Evolutionary conservation across 2,888 invertebrate species (phyloP).

Genomic region (Thera obeliscata): DNA sequence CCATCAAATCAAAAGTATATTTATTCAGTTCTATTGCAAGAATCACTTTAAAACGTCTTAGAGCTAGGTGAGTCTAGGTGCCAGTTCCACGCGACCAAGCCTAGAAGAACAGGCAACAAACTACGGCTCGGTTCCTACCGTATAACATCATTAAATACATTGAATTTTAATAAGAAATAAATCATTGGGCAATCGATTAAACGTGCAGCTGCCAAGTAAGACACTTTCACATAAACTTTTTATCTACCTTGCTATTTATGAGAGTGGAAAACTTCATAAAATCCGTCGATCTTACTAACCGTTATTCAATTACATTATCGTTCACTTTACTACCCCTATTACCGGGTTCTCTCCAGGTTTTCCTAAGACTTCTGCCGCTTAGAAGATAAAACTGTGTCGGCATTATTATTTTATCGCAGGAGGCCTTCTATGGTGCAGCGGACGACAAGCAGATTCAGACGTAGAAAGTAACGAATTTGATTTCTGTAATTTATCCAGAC

Average conservation of each 20-base stretch:
- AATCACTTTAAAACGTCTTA: no score
- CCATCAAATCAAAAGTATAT: no score
- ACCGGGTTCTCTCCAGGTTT: constrained; percentile 15
- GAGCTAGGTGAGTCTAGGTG: no score
- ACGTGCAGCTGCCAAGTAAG: neutral
- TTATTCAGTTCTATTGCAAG: no score
- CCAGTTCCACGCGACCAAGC: no score
- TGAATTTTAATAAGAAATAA: no score
- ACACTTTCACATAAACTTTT: constrained; percentile 3
- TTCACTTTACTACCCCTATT: constrained; percentile 28
- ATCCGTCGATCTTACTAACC: constrained; percentile 41
- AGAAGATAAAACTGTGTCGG: constrained; percentile 2
- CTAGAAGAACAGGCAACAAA: no score
- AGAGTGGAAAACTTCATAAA: constrained; percentile 42
- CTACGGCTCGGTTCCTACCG: no score
- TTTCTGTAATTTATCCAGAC: no score
- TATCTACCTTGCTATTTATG: constrained; percentile 17
- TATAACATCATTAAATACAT: no score
- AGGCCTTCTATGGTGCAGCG: neutral
- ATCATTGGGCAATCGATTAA: neutral
- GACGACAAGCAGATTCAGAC: neutral
- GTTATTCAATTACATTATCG: constrained; percentile 35
- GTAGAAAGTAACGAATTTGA: no score
- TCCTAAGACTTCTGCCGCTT: constrained; percentile 1
- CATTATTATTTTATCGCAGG: neutral